Percentiles rank a stretch among this genome's conserved stretches.
Conservation (phyloP, 2,113 vertebrate species). For the Pluvianellus socialis region DNA sequence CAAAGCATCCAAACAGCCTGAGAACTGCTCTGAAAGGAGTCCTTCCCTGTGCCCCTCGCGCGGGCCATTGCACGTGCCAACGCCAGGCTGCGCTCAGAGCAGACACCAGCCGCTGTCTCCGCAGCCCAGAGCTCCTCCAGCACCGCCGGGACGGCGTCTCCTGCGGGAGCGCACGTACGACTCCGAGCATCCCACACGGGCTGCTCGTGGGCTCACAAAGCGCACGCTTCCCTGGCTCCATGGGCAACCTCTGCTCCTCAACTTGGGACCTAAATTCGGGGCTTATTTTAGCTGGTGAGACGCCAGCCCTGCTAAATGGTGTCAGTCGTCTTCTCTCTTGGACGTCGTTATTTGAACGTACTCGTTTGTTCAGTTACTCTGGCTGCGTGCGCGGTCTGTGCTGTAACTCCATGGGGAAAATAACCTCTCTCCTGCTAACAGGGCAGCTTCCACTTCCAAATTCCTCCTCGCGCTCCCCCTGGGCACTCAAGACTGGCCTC, state of each 20-base stretch:
- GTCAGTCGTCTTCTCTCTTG: rapidly evolving
- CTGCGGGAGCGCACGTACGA: rapidly evolving
- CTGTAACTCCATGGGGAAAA: background rate
- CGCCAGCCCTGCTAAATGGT: background rate
- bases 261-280: background rate
- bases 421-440: background rate
- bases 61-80: too few relatives aligned
- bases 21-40: background rate
- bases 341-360: too few relatives aligned
- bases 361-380: background rate
- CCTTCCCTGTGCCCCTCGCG: background rate
- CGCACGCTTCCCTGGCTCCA: rapidly evolving
- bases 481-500: background rate
- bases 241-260: background rate
- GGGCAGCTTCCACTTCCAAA: background rate
- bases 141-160: rapidly evolving
- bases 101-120: background rate
- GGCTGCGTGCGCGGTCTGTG: background rate
- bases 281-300: background rate
- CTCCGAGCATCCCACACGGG: rapidly evolving
- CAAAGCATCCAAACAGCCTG: background rate
- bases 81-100: background rate
- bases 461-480: background rate
- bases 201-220: rapidly evolving
- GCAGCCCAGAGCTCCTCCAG: background rate